Evolutionary conservation across 2,888 invertebrate genomes (phyloP), one percentile per base, ranked within the genome.

Genomic region (Eupithecia exiguata): DNA sequence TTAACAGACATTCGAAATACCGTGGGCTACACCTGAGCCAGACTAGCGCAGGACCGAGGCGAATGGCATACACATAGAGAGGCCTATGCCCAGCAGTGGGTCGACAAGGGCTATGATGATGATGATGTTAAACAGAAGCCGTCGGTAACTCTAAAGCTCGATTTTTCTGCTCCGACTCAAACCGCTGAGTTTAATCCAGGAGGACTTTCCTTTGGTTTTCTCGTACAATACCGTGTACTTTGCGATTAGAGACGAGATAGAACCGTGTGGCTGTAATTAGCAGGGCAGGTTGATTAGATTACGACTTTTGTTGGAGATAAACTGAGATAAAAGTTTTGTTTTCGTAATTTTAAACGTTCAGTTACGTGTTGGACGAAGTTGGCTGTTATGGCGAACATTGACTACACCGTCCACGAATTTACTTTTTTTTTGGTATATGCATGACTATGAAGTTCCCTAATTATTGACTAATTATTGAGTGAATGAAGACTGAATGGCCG

Each of bases 231-330:
- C 36, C 38, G 49, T 70, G 74, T 70, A 36, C 68, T 69, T 69
- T 71, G 58, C 71, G 72, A 71, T 74, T 74, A 74, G 38, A 12
- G 38, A 58, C 58, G 58, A 14, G 58, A 25, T 14, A 21, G 40
- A 25, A 38, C 16, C 35, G 62, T 18, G 40, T 61, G 40, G 61
- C 7, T 35, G 30, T 30, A 53, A 53, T 68, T 69, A 43, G 35
- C 25, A 16, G 58, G 68, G 35, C 35, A 18, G 35, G 30, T 62
- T 62, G 35, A 62, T 62, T 62, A 62, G 62, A 18, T 62, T 35
- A 35, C 62, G 35, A 25, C 62, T 62, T 62, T 62, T 35, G 62
- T 62, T 16, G 18, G 18, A 30, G 35, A 62, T 62, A 25, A 58
- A 25, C 21, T 12, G 58, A 58, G 58, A 14, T 0, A 53, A 53